These are phyloP conservation scores for Zosterops lateralis DNA, from an alignment of 2,113 vertebrate species.

Conservation along the genomic window DNA sequence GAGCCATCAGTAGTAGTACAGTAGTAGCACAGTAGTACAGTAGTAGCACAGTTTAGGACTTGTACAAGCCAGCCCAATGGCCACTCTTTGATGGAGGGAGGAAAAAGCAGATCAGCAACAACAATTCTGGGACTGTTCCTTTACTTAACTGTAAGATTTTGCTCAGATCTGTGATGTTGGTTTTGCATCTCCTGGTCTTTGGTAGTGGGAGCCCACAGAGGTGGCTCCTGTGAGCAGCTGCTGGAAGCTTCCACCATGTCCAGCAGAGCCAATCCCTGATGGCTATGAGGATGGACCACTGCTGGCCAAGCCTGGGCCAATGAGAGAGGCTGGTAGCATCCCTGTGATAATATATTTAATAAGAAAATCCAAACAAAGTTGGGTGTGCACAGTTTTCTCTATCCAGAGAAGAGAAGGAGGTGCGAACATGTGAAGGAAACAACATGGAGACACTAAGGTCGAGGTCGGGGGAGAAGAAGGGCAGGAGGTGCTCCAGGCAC, in stretches of 20 bases:
- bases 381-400: background rate
- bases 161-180: background rate
- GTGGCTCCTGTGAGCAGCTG: background rate
- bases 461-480: background rate
- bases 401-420: background rate
- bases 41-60: background rate
- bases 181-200: background rate
- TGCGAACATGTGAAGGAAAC: background rate
- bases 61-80: background rate
- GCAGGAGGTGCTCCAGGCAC: background rate
- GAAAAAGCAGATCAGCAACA: background rate
- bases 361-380: background rate
- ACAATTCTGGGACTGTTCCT: background rate
- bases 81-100: background rate
- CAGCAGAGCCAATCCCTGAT: background rate
- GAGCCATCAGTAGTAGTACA: background rate
- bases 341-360: too few species aligned
- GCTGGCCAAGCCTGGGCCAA: fast-evolving
- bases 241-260: background rate
- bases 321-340: background rate
- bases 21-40: too few species aligned
- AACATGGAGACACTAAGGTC: background rate
- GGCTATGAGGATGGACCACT: background rate
- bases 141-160: background rate
- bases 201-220: fast-evolving